Conservation (phyloP, 2,113 vertebrate genomes). For the Turnix velox region DNA sequence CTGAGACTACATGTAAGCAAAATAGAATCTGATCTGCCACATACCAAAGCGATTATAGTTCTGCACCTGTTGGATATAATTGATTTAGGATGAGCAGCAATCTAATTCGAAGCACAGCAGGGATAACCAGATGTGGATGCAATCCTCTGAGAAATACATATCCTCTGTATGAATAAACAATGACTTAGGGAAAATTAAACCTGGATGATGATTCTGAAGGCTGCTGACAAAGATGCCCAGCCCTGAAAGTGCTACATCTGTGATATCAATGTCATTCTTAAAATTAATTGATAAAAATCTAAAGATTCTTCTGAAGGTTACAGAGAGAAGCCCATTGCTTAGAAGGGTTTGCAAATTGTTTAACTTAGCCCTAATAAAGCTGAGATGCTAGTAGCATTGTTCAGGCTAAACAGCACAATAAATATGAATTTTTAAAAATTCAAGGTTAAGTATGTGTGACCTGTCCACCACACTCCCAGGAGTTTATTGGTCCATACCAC, state of each 20-base stretch:
- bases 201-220: neutral
- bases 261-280: rapidly evolving
- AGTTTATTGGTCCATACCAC: neutral
- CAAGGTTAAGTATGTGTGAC: rapidly evolving
- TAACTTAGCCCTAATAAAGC: neutral
- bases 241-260: neutral
- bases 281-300: neutral
- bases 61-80: neutral
- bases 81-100: neutral
- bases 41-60: neutral
- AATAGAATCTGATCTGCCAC: conserved; percentile 3
- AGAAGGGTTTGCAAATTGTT: neutral
- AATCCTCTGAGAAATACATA: neutral
- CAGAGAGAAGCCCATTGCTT: neutral
- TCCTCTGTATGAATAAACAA: neutral
- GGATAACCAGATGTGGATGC: neutral
- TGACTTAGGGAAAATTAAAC: neutral
- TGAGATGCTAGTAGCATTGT: neutral
- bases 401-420: neutral
- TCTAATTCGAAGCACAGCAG: neutral
- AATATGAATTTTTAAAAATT: neutral
- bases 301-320: neutral
- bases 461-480: neutral
- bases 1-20: neutral
- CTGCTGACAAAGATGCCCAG: neutral